These are phyloP conservation scores for Telmatochromis brichardi DNA, from an alignment of 2,113 vertebrate genomes.

Conservation along the genomic window DNA sequence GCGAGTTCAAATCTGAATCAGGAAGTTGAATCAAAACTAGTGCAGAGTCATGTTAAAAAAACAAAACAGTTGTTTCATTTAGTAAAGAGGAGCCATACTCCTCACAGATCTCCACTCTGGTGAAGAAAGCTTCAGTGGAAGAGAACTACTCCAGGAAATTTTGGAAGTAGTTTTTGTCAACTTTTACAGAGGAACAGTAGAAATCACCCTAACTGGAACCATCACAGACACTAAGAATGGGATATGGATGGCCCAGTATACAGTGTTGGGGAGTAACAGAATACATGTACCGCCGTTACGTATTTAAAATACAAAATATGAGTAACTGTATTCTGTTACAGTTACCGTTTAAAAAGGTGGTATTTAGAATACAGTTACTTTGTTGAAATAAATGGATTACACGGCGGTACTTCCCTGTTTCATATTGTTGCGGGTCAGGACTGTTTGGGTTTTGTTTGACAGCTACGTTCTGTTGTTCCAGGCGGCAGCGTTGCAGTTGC, in stretches of 20 bases:
- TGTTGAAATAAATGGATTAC: no score
- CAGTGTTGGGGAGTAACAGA: no score
- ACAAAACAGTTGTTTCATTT: background rate
- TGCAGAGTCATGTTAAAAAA: background rate
- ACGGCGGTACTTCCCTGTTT: rapidly evolving
- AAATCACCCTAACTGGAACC: background rate
- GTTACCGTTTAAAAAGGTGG: no score
- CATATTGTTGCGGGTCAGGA: rapidly evolving
- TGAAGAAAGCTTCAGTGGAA: background rate
- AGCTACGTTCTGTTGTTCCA: no score
- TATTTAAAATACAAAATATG: no score
- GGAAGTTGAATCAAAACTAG: background rate
- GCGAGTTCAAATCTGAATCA: background rate
- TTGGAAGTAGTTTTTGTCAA: background rate
- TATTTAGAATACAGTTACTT: no score
- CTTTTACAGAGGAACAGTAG: background rate
- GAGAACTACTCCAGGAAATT: background rate
- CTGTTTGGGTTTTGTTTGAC: no score
- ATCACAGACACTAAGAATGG: background rate
- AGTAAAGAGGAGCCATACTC: background rate
- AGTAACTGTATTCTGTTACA: no score
- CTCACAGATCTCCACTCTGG: background rate
- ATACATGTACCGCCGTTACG: no score
- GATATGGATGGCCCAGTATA: background rate
- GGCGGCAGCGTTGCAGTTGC: rapidly evolving